Evolutionary conservation across 2,113 vertebrate genomes (phyloP).

Genomic region (Daubentonia madagascariensis): DNA sequence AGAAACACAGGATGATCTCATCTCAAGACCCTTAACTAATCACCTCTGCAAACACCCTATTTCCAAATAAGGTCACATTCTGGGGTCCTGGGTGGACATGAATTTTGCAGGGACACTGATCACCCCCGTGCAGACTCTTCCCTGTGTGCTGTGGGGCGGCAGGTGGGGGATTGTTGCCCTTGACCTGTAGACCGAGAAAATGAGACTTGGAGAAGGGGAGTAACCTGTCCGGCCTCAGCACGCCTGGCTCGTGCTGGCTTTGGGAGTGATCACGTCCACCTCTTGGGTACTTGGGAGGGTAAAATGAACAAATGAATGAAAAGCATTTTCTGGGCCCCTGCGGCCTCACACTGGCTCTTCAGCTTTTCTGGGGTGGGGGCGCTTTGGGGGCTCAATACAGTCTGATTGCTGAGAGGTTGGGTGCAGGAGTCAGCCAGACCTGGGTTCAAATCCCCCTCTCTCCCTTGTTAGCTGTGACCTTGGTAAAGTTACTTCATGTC

Average conservation of each 20-base stretch:
- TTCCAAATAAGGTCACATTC: neutral
- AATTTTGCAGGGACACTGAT: neutral
- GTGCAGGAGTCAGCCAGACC: neutral
- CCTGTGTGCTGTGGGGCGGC: neutral
- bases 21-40: neutral
- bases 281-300: too few species aligned
- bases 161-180: too few species aligned
- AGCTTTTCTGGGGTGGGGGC: neutral
- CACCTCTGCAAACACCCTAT: neutral
- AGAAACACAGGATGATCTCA: neutral
- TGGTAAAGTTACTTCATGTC: neutral
- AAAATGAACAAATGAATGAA: neutral
- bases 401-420: neutral
- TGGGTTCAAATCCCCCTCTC: neutral
- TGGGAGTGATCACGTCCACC: too few species aligned
- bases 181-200: neutral
- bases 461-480: neutral
- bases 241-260: fast-evolving
- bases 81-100: neutral
- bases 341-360: neutral
- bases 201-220: neutral
- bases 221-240: too few species aligned
- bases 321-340: neutral
- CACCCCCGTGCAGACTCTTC: neutral
- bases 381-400: too few species aligned